Base-by-base conservation (phyloP, 2,888 invertebrate species). In the Pheosia gnoma region DNA sequence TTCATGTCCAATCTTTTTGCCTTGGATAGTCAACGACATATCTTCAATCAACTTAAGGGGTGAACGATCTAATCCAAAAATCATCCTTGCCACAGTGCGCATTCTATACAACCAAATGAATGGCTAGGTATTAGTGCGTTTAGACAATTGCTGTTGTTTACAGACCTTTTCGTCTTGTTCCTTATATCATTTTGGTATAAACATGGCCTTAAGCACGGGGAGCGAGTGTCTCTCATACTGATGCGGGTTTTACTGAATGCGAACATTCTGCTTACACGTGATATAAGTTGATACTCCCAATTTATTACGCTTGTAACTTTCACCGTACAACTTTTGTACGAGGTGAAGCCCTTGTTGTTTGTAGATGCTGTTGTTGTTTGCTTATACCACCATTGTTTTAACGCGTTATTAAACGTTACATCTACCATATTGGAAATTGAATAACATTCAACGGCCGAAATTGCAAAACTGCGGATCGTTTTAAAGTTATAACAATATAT, bases 281-380 rank as follows among this genome's bases (percentile, higher is more conserved):
- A 62, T 68, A 47, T 62, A 65, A 59, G 59, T 54, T 60, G 55
- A 68, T 71, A 66, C 60, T 65, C 62, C 59, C 61, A 65, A 71
- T 71, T 67, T 74, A 71, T 71, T 69, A 61, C 57, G 56, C 57
- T 67, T 76, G 63, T 66, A 68, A 71, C 63, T 74, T 73, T 62
- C 61, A 45, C 52, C 45, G 57, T 58, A 60, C 55, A 75, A 76
- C 61, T 74, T 76, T 66, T 61, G 62, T 66, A 57, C 53, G 62
- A 65, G 59, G 64, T 67, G 37, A 68, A 66, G 57, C 57, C 63
- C 58, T 66, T 63, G 49, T 47, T 59, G 60, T 61, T 57, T 45
- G 45, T n/a, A 37, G 39, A 64, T 59, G 71, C 65, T 59, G 39
- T 54, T 63, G 63, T 65, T 65, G 63, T 71, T 62, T 63, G 58